Percentiles rank a stretch among this genome's conserved stretches.
Evolutionary conservation across 1,140 invertebrate species (phyloP).

Genomic region (Drosophila repletoides): DNA sequence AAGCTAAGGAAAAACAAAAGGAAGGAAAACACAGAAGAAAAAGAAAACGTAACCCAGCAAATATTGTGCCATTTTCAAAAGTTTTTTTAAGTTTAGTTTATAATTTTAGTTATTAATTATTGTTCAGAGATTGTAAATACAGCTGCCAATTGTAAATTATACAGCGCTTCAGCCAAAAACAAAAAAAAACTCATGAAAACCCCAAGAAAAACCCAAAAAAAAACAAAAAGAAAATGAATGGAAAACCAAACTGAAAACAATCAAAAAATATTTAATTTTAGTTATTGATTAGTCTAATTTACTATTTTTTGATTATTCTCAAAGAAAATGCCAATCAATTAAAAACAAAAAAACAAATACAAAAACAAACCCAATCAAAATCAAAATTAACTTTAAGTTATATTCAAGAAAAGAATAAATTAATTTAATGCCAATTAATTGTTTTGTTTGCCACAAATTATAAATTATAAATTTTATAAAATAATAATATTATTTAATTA

Average conservation of each 20-base stretch:
- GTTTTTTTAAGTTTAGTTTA: slow-evolving; percentile 6
- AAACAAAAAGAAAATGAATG: slow-evolving; percentile 7
- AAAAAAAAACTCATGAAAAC: too few species aligned
- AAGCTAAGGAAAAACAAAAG: slow-evolving; percentile 37
- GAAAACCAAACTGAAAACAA: slow-evolving; percentile 17
- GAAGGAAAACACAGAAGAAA: slow-evolving; percentile 23
- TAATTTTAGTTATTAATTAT: slow-evolving; percentile 12
- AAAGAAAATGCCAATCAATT: slow-evolving; percentile 67
- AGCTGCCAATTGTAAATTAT: slow-evolving; percentile 68
- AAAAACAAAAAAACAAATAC: slow-evolving; percentile 22
- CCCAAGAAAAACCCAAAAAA: background rate
- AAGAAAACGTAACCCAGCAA: slow-evolving; percentile 44
- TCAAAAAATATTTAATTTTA: slow-evolving; percentile 31
- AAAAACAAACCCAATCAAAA: slow-evolving; percentile 36
- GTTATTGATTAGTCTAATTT: slow-evolving; percentile 56
- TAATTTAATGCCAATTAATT: slow-evolving; percentile 43
- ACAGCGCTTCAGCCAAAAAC: slow-evolving; percentile 49
- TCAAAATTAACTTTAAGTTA: slow-evolving; percentile 78
- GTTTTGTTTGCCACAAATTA: slow-evolving; percentile 66
- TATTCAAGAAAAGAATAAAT: slow-evolving; percentile 34
- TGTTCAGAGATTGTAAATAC: slow-evolving; percentile 63
- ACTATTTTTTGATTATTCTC: slow-evolving; percentile 53
- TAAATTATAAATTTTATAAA: slow-evolving; percentile 35
- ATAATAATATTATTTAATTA: slow-evolving; percentile 53
- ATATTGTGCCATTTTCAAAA: slow-evolving; percentile 62